Base-by-base conservation (phyloP, 2,888 invertebrate genomes). In the Lasioglossum lativentre region DNA sequence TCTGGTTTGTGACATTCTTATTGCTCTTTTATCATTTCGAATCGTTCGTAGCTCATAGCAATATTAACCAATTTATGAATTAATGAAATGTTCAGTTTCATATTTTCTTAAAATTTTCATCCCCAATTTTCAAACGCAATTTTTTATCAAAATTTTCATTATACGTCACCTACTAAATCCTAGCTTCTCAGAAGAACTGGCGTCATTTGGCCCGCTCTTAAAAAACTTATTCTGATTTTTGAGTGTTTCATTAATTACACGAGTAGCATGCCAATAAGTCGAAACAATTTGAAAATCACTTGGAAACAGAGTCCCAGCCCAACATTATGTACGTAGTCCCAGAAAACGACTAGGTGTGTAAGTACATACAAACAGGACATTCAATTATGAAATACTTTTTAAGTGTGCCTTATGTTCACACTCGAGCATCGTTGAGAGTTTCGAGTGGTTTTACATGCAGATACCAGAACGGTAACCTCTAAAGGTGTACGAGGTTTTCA, bases 371-470 rank as follows among this genome's bases (percentile, higher is more conserved):
- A 12, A 42, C 30, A 5, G 19, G 30, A 1, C 75, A 42, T 40
- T 16, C 42, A 56, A 52, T 78, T 78, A 78, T 71, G 71, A 42
- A 78, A 40, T n/a, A 63, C 52, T 27, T 40, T 70, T 56, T 23
- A 42, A 42, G 42, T 19, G 23, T 19, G 63, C 40, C 42, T 72
- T 47, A 47, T 30, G 30, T 10, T 47, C n/a, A 34, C 10, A 12
- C 34, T 34, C n/a, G 6, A 73, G 72, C 30, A n/a, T 42, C 27
- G 14, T 81, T 34, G 71, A 34, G 16, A 40, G 42, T 82, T 71
- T 80, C 0, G 81, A 82, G 34, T 56, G 42, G 52, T 74, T 68
- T 74, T 23, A 82, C 1, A 30, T 40, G 6, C 14, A 23, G 27
- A 16, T n/a, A 14, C 30, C 30, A 19, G 14, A 16, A 72, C 30